Base-by-base conservation (phyloP, 2,888 invertebrate species). In the Amblyjoppa fuscipennis region DNA sequence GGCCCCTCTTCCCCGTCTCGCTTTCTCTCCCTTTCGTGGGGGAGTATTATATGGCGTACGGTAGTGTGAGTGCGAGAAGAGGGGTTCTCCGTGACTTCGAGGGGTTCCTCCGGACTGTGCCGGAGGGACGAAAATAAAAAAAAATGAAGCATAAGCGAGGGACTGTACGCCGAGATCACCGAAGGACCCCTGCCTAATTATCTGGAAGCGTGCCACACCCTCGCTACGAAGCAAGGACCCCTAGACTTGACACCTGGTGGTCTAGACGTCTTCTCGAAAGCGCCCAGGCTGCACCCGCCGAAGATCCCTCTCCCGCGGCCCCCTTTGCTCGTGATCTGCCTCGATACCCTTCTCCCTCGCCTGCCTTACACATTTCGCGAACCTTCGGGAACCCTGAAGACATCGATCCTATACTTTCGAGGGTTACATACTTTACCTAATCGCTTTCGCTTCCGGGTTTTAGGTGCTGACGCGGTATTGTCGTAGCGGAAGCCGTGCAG, bases 171-270 rank as follows among this genome's bases (percentile, higher is more conserved):
- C 64, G 78, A 69, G 82, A 79, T 79, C 85, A 79, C 56, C 69
- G 78, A 79, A 82, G 86, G 87, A 87, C 87, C 88, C 87, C 84
- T 90, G 91, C 87, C 91, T 91, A 92, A 92, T 92, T 90, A 90
- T 90, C 89, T 89, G 88, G 88, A 89, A 89, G 88, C 87, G 89
- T 84, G 87, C 85, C 87, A 88, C 89, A 89, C 90, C 90, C 90
- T 89, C 89, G 81, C 89, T 82, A 84, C 82, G 76, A 83, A 79
- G 79, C 73, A 84, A 76, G 78, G 82, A 88, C 81, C 87, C 88
- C 86, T 87, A 83, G 86, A 85, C 83, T 81, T 83, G 87, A 89
- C 91, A 91, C 91, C 91, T 91, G 91, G 91, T 89, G 88, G 89
- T 90, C 91, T 90, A 89, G 90, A 89, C 90, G 83, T 89, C 87